Evolutionary conservation across 2,888 invertebrate genomes (phyloP), one percentile per base, ranked within the genome.

Genomic region (Drosophila anceps): DNA sequence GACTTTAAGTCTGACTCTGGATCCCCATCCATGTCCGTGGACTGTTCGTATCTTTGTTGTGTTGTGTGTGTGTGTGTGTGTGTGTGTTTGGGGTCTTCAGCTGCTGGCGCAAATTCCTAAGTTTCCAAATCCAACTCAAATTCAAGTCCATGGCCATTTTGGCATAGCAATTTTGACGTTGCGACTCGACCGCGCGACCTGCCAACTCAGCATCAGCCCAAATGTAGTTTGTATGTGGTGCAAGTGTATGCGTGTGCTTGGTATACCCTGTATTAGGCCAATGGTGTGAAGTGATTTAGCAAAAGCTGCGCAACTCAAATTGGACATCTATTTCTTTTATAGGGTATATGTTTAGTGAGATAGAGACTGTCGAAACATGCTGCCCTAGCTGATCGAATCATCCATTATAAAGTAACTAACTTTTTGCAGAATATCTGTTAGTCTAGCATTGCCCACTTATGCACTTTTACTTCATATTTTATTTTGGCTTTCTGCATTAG

Each of bases 71-170:
- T 53, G 39, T 44, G 8, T 24, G 44, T 64, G 54, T 58, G 20
- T 53, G 39, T 78, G 44, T 44, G 15, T 84, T 72, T 75, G 63
- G 65, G 65, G 53, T 69, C 64, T 82, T 79, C 73, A 77, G 84
- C 79, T 82, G 84, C 73, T 80, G 76, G 73, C 67, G 62, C 80
- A 69, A 82, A 83, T 87, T 82, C 79, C 88, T 76, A 88, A 85
- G 73, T 82, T 66, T 73, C 57, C 80, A 88, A 88, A 88, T 88
- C 67, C 88, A 81, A 82, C 81, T 60, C 79, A 84, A 84, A 79
- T 79, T 79, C 80, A 82, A 83, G 84, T 80, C 86, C 86, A 86
- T 70, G 84, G 69, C 71, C 76, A 83, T 65, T 69, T 73, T 69
- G 79, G 51, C 59, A 63, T 76, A 66, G 78, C 74, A 66, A 62